Conservation (phyloP, 2,113 vertebrate species). For the Sprattus sprattus region DNA sequence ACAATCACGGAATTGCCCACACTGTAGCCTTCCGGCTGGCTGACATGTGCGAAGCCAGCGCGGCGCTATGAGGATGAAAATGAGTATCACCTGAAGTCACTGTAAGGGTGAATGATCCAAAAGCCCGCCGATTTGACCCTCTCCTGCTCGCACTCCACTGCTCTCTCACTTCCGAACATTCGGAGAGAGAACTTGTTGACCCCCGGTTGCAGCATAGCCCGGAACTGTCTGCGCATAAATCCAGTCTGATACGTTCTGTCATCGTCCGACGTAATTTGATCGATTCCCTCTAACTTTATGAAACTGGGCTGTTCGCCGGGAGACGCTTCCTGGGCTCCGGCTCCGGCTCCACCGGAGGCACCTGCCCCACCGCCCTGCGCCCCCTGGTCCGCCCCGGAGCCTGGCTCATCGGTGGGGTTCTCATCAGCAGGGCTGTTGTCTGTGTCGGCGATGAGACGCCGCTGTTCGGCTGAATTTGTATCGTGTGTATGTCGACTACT, state of each 20-base stretch:
- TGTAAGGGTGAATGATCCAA: constrained; percentile 99
- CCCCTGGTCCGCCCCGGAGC: constrained; percentile 70
- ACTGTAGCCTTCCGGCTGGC: not conserved
- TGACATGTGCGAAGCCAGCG: not conserved
- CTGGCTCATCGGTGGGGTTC: constrained; percentile 73
- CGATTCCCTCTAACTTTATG: constrained; percentile 86
- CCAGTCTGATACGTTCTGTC: constrained; percentile 86
- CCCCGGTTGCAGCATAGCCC: constrained; percentile 95
- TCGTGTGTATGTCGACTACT: constrained; percentile 79
- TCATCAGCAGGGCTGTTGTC: constrained; percentile 70
- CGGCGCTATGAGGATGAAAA: not conserved
- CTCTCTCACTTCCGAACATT: constrained; percentile 98
- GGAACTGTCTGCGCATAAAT: constrained; percentile 97
- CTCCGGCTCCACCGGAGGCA: constrained; percentile 46
- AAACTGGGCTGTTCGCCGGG: constrained; percentile 75
- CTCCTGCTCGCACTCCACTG: constrained; percentile 95
- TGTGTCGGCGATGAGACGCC: constrained; percentile 84
- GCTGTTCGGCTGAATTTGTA: constrained; percentile 83
- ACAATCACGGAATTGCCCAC: not conserved
- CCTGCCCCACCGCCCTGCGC: constrained; percentile 48
- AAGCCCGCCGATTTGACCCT: constrained; percentile 95
- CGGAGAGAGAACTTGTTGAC: constrained; percentile 99
- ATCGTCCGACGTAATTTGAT: constrained; percentile 86
- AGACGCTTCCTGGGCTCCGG: constrained; percentile 50
- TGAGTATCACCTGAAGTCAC: constrained; percentile 92